Conservation (phyloP, 2,113 vertebrate species). For the Megaptera novaeangliae region DNA sequence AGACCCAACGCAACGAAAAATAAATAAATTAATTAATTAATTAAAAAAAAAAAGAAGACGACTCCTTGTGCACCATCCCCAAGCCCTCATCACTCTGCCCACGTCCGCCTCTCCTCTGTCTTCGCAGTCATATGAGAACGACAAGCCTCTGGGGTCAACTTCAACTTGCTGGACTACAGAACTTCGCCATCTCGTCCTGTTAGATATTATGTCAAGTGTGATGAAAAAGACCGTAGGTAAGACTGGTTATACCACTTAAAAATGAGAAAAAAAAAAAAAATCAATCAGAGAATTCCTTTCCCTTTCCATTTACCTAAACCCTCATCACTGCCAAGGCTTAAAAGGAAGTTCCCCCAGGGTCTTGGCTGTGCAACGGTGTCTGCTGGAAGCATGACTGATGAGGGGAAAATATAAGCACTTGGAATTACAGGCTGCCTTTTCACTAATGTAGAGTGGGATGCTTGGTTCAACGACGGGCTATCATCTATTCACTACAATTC, state of each 20-base stretch:
- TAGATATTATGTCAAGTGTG: neutral
- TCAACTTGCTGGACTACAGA: neutral
- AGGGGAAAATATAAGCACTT: neutral
- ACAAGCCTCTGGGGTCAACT: neutral
- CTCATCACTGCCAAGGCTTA: neutral
- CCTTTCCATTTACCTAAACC: neutral
- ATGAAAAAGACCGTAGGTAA: neutral
- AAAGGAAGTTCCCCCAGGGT: neutral
- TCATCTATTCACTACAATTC: conserved; percentile 5
- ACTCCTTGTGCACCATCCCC: no score
- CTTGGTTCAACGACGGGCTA: neutral
- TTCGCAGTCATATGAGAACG: neutral
- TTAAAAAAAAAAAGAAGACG: no score
- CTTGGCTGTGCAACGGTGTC: neutral
- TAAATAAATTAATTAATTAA: no score
- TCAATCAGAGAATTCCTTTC: neutral
- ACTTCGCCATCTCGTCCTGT: neutral
- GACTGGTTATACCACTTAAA: neutral
- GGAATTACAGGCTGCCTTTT: neutral
- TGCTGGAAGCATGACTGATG: neutral
- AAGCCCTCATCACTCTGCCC: neutral
- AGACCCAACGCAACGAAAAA: no score
- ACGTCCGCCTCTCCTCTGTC: neutral
- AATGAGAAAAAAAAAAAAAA: neutral
- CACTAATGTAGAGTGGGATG: neutral